Evolutionary conservation across 2,888 invertebrate genomes (phyloP), one percentile per base, ranked within the genome.

Genomic region (Tholera decimalis): DNA sequence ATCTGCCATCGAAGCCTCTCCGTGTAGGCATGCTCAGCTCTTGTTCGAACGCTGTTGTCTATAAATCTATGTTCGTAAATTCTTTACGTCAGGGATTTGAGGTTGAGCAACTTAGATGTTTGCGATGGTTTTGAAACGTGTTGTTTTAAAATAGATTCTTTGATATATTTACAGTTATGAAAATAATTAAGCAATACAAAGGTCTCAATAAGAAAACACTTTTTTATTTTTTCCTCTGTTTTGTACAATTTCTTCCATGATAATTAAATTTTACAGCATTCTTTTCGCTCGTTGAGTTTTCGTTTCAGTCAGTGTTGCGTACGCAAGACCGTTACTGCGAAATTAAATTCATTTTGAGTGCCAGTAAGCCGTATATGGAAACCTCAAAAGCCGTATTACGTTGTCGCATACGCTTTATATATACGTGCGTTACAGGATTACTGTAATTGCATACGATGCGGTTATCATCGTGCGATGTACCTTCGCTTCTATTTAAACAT

Each of bases 381-480:
- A 88, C 85, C 87, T 84, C 87, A 85, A 88, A 87, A 85, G 86
- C 82, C 76, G 84, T 82, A 83, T 85, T 81, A 86, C 82, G 82
- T 80, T 84, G 84, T 83, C 87, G 65, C 64, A 61, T 77, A 68
- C 77, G 57, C 70, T 79, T 78, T 67, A 77, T 66, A 68, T 49
- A 55, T 64, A 73, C 69, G 66, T 72, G 53, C 49, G 62, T 62
- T 73, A 73, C 39, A 26, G 83, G 89, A 89, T 91, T 89, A 91
- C 84, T 83, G 86, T 91, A 87, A 91, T 91, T 89, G 87, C 85
- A 86, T 89, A 82, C 79, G 87, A 86, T 85, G 82, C 79, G 87
- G 84, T 82, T 85, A 84, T 85, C 80, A 74, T 80, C 74, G 71
- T 64, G 56, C 61, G 59, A 72, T 50, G 73, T 61, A 71, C 75